Conservation (phyloP, 2,888 invertebrate species). For the Romanomermis culicivorax region DNA sequence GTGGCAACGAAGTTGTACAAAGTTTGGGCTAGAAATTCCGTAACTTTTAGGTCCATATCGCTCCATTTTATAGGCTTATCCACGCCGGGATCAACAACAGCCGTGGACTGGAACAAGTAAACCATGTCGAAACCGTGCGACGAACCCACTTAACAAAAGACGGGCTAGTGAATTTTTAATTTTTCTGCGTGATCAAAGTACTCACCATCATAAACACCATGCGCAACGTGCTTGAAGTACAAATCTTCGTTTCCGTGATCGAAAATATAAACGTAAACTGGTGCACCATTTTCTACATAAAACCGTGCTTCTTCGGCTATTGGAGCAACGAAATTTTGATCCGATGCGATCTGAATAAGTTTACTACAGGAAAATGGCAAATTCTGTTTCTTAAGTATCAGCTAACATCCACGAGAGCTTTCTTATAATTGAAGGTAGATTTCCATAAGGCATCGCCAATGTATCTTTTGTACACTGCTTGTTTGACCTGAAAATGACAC, state of each 20-base stretch:
- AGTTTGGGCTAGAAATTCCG: not conserved
- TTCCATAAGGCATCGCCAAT: constrained; percentile 1
- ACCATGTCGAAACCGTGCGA: constrained; percentile 14
- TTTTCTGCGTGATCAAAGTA: no score
- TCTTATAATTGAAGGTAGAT: not conserved
- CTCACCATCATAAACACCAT: constrained; percentile 9
- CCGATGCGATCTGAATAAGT: constrained; percentile 10
- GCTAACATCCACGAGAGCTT: not conserved
- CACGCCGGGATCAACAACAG: constrained; percentile 5
- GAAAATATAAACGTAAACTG: constrained; percentile 11
- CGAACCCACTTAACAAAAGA: constrained; percentile 6
- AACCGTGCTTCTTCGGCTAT: constrained; percentile 10
- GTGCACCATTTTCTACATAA: constrained; percentile 5
- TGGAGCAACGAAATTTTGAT: constrained; percentile 12
- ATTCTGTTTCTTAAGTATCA: not conserved
- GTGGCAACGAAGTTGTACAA: not conserved
- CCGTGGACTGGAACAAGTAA: constrained; percentile 10
- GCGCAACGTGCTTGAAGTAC: not conserved
- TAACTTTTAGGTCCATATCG: not conserved
- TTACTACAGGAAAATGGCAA: not conserved
- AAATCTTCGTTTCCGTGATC: constrained; percentile 9
- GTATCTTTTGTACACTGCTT: constrained; percentile 6
- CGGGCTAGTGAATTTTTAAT: no score
- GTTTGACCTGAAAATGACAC: no score
- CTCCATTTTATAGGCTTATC: not conserved